phyloP scores from a whole-genome alignment of 2,113 vertebrate genomes.

The Pica pica region DNA sequence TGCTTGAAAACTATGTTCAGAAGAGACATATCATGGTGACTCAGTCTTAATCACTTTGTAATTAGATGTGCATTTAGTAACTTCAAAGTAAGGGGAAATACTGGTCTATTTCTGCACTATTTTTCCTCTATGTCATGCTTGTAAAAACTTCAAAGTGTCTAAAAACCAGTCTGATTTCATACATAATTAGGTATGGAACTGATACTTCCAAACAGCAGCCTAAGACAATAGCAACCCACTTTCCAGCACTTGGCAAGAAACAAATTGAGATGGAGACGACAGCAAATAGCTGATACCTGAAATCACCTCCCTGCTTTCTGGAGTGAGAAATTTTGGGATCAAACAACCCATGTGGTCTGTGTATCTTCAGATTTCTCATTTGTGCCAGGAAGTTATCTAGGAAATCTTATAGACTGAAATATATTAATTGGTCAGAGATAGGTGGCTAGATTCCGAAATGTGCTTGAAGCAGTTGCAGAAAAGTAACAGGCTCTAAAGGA shows the following conservation, averaged over 20 bases:
- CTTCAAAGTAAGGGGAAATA: constrained; percentile 34
- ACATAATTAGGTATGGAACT: constrained; percentile 15
- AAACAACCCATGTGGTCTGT: neutral
- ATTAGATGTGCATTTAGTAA: constrained; percentile 34
- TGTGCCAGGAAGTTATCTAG: neutral
- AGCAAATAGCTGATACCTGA: neutral
- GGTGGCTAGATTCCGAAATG: neutral
- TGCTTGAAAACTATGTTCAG: neutral
- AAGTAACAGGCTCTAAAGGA: neutral
- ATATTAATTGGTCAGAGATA: neutral
- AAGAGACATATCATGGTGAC: neutral
- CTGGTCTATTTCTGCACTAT: neutral
- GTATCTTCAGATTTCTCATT: neutral
- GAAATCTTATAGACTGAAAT: neutral
- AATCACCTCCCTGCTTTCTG: neutral
- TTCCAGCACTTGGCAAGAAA: neutral
- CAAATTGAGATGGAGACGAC: neutral
- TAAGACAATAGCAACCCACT: constrained; percentile 3
- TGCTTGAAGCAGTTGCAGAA: rapidly evolving
- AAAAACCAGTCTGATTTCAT: neutral
- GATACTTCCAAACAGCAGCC: neutral
- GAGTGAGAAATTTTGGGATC: neutral
- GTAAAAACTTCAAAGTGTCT: constrained; percentile 51
- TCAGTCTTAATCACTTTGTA: constrained; percentile 30
- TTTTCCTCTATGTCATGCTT: neutral